These are phyloP conservation scores for Cydia fagiglandana DNA, from an alignment of 1,140 invertebrate species.

Conservation along the genomic window DNA sequence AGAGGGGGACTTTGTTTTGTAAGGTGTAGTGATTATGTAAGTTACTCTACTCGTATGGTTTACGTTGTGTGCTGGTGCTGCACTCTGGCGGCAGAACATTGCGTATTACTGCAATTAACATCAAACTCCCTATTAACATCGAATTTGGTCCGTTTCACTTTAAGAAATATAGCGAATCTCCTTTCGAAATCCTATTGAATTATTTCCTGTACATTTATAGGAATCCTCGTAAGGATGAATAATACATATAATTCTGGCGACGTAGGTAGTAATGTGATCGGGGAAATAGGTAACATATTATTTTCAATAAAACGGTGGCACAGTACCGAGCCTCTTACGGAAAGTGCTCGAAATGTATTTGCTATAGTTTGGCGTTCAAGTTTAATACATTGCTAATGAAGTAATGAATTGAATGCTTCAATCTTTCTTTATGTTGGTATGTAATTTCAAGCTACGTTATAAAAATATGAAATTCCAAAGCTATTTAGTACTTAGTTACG, in stretches of 20 bases:
- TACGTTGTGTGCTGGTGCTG: too few species aligned
- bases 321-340: neutral
- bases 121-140: too few species aligned
- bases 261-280: neutral
- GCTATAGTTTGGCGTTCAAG: neutral
- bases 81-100: too few species aligned
- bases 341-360: neutral
- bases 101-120: too few species aligned
- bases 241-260: slow-evolving; percentile 19
- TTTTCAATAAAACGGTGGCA: neutral
- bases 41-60: too few species aligned
- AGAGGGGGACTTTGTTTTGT: too few species aligned
- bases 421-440: neutral
- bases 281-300: slow-evolving; percentile 21
- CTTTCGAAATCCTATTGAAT: neutral
- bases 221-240: slow-evolving; percentile 6
- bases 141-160: neutral
- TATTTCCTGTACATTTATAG: neutral
- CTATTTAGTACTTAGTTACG: too few species aligned
- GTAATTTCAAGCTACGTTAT: too few species aligned
- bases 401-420: neutral
- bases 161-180: neutral
- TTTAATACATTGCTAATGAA: neutral
- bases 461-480: too few species aligned
- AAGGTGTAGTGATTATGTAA: too few species aligned